Evolutionary conservation across 2,113 vertebrate species (phyloP), one percentile per base, ranked within the genome.

Genomic region (Pygathrix nemaeus): DNA sequence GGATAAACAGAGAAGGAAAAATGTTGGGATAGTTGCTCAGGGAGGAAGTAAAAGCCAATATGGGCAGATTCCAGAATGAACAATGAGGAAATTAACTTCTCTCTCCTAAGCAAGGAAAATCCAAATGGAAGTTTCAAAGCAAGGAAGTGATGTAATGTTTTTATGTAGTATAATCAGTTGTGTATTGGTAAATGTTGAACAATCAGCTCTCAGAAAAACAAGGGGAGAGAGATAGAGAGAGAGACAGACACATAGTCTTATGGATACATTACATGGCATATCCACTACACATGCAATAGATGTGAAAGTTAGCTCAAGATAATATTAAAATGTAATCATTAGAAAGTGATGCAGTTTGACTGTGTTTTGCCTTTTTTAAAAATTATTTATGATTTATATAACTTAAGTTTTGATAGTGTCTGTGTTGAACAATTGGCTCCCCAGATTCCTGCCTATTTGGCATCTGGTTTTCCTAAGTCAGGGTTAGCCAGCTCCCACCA

Each of bases 401-500:
- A 38, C 30, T 86, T 85, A 23, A 50, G 38, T 45, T 68, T 55
- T 48, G n/a, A 55, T 72, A 32, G 21, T 23, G 38, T 57, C 48
- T 78, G 38, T 18, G 25, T 66, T 86, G 38, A 82, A 38, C 14
- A 27, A 14, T 4, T 75, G 68, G 59, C 3, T 83, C 78, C 40
- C 27, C 25, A 21, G 40, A 57, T 43, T 13, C 23, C 73, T 80
- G 43, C 23, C 38, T n/a, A 20, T 27, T 90, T 38, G 38, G 48
- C 68, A 48, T 21, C 16, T 23, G 11, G 32, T 12, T 61, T 7
- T 76, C n/a, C 1, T 12, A n/a, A 73, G 59, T 40, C 23, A 52
- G 52, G 1, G 13, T 21, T 14, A 52, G 2, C 3, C 13, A 27
- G 48, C 11, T 8, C 6, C 18, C 25, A n/a, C 6, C 32, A 10